Evolutionary conservation across 30 jellyfish, hydroid and myxozoan species (phyloP).

Genomic region (Hydractinia echinata): DNA sequence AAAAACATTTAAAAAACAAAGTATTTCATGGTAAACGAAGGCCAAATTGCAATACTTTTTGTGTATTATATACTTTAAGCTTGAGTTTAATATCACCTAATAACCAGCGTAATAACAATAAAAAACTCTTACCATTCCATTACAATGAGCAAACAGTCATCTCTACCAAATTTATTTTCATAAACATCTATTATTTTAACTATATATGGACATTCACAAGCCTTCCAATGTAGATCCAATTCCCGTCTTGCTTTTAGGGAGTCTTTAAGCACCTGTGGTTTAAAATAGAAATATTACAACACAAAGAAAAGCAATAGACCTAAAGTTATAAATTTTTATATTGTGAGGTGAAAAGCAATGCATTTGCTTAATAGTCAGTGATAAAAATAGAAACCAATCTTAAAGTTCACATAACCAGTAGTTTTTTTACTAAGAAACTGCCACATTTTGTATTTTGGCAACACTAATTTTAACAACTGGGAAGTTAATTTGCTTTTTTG

Average conservation of each 20-base stretch:
- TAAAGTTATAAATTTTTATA: background rate
- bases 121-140: slow-evolving; percentile 79
- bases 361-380: background rate
- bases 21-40: background rate
- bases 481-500: too few species aligned
- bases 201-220: slow-evolving; percentile 91
- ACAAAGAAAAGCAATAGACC: background rate
- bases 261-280: slow-evolving; percentile 57
- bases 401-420: too few species aligned
- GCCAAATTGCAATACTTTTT: background rate
- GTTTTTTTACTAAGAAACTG: too few species aligned
- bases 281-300: background rate
- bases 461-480: too few species aligned
- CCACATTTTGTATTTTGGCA: too few species aligned
- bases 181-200: slow-evolving; percentile 89
- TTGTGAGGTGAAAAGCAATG: background rate
- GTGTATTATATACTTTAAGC: too few species aligned
- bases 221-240: slow-evolving; percentile 91
- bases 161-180: slow-evolving; percentile 86
- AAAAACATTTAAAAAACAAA: background rate
- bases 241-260: slow-evolving; percentile 80
- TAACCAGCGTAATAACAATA: background rate
- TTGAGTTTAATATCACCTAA: too few species aligned
- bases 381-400: too few species aligned
- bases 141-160: slow-evolving; percentile 78